A percentile compares a stretch with the other conserved stretches of the same genome.
Conservation (phyloP, 1,140 invertebrate genomes). For the Thaumatotibia leucotreta region DNA sequence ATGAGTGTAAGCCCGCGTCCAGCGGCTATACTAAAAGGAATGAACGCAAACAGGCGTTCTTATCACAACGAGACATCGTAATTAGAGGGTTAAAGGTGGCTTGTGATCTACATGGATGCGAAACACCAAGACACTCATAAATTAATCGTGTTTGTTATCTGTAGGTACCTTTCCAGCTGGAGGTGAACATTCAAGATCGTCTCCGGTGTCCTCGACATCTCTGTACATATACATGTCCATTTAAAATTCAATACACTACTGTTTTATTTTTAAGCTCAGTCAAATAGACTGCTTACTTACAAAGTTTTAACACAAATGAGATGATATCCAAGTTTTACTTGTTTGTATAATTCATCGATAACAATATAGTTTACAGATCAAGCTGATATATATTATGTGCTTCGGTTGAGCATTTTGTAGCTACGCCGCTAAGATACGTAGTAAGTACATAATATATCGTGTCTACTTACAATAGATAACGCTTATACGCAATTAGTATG, state of each 20-base stretch:
- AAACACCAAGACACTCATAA: neutral
- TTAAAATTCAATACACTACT: neutral
- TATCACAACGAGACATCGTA: neutral
- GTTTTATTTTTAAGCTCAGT: neutral
- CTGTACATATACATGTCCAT: slow-evolving; percentile 28
- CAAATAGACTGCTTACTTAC: neutral
- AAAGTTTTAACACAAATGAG: neutral
- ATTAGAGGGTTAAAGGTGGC: slow-evolving; percentile 5
- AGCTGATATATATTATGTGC: neutral
- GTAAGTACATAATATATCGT: too few relatives aligned
- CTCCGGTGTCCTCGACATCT: neutral
- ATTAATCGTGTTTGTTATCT: neutral
- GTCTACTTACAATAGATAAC: too few relatives aligned
- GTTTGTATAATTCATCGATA: neutral
- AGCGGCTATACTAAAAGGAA: neutral
- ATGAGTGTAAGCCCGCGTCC: neutral
- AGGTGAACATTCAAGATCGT: neutral
- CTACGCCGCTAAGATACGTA: neutral
- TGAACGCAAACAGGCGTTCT: neutral
- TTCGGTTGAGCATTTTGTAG: neutral
- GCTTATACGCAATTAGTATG: too few relatives aligned
- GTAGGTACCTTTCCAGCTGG: neutral
- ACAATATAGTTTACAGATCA: neutral
- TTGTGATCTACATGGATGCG: neutral
- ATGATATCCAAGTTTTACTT: neutral